phyloP scores from a whole-genome alignment of 2,113 vertebrate genomes.

The Oxyruncus cristatus region DNA sequence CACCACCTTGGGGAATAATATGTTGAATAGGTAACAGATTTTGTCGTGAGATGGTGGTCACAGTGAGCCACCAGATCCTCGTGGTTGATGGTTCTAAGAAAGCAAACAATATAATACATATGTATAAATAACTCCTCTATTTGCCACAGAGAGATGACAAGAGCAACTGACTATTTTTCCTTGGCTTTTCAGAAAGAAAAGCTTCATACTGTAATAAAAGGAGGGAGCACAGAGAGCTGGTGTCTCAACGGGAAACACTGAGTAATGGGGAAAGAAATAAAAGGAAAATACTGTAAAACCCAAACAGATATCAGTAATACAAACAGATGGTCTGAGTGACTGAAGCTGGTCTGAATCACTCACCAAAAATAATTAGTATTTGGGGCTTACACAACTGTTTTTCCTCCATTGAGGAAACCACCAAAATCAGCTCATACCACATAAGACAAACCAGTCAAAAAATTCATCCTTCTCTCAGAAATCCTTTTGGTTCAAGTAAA shows the following conservation, averaged over 20 bases:
- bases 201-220: not conserved
- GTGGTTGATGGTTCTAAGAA: not conserved
- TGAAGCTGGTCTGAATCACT: not conserved
- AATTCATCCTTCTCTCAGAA: not conserved
- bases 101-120: not conserved
- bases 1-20: not conserved
- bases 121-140: not conserved
- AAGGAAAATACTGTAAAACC: not conserved
- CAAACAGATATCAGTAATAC: not conserved
- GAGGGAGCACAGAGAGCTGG: not conserved
- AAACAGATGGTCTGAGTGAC: not conserved
- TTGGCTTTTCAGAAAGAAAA: not conserved
- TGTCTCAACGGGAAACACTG: not conserved
- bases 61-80: not conserved
- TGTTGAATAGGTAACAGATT: not conserved
- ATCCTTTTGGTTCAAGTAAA: not conserved
- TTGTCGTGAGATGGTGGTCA: not conserved
- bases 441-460: not conserved
- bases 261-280: not conserved
- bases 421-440: not conserved
- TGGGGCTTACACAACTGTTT: not conserved
- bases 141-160: not conserved
- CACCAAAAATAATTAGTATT: not conserved
- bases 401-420: not conserved
- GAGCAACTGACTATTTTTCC: not conserved